Percentiles rank a stretch among this genome's conserved stretches.
Evolutionary conservation across 2,888 invertebrate genomes (phyloP).

Genomic region (Nowickia ferox): DNA sequence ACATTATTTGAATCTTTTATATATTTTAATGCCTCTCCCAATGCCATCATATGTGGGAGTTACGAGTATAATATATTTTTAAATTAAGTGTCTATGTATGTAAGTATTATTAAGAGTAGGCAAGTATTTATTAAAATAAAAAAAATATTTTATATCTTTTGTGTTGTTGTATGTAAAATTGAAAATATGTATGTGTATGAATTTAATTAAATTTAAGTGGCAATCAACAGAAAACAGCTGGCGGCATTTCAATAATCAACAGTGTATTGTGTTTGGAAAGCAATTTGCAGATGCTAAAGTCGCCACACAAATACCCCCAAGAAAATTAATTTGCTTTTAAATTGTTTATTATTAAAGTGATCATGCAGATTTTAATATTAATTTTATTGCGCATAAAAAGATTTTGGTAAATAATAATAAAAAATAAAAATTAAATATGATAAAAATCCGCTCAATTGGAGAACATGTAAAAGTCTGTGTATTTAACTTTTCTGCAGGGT

Average conservation of each 20-base stretch:
- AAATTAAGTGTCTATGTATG: neutral
- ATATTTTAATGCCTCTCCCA: neutral
- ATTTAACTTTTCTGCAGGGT: too few relatives aligned
- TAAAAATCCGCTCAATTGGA: too few relatives aligned
- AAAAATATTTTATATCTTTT: neutral
- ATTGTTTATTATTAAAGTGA: constrained; percentile 19
- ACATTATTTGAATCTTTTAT: too few relatives aligned
- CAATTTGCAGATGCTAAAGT: constrained; percentile 11
- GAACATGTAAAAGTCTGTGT: too few relatives aligned
- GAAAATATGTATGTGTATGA: neutral
- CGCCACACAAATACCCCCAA: constrained; percentile 5
- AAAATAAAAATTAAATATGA: too few relatives aligned
- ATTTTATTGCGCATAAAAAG: neutral
- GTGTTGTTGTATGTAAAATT: neutral
- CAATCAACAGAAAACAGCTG: constrained; percentile 35
- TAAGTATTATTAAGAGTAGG: neutral
- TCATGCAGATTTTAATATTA: neutral
- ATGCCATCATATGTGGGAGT: neutral
- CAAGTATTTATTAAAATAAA: too few relatives aligned
- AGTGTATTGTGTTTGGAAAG: constrained; percentile 38
- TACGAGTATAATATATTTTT: neutral
- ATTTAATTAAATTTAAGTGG: constrained; percentile 26
- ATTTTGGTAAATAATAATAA: too few relatives aligned
- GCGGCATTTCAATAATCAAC: constrained; percentile 39
- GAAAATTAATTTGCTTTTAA: constrained; percentile 13